Evolutionary conservation across 1,140 invertebrate genomes (phyloP), one percentile per base, ranked within the genome.

Genomic region (Manduca sexta): DNA sequence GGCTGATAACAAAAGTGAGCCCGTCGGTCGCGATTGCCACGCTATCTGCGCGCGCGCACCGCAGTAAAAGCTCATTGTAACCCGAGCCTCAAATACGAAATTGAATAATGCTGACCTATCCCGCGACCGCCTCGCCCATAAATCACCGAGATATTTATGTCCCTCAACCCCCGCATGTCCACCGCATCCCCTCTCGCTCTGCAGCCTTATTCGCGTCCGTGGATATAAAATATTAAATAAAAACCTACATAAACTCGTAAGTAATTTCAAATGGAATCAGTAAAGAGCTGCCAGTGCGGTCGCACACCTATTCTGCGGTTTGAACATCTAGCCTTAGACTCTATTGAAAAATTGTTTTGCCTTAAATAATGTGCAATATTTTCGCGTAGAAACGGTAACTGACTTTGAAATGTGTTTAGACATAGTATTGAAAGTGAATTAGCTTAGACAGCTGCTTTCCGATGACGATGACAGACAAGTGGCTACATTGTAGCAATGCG

Each of bases 81-180:
- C 72, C 61, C 70, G 79, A 83, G 70, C 65, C 69, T 84, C 80
- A 79, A 85, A 85, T 83, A 85, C 77, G 79, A 83, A 85, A 84
- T 84, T 84, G 82, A 85, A 85, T 85, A 84, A 85, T 85, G 76
- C 78, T 85, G 80, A 85, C 82, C 82, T 85, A 85, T 85, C 78
- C 82, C 74, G 82, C 78, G 80, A 82, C 82, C 82, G 75, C 78
- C 72, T 74, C 64, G 68, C 52, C 69, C 78, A 74, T 85, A 85
- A 85, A 85, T 85, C 82, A 85, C 78, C 63, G 68, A 84, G 82
- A 85, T 85, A 84, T 85, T 85, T 85, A 85, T 84, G 82, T 85
- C 79, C 72, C 74, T 67, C 71, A 54, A 59, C 65, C 71, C 69
- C 70, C 73, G 59, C 74, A 38, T 57, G 21, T 49, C 59, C 52